Conservation (phyloP, 2,797 vertebrate genomes). For the Crocidura indochinensis region DNA sequence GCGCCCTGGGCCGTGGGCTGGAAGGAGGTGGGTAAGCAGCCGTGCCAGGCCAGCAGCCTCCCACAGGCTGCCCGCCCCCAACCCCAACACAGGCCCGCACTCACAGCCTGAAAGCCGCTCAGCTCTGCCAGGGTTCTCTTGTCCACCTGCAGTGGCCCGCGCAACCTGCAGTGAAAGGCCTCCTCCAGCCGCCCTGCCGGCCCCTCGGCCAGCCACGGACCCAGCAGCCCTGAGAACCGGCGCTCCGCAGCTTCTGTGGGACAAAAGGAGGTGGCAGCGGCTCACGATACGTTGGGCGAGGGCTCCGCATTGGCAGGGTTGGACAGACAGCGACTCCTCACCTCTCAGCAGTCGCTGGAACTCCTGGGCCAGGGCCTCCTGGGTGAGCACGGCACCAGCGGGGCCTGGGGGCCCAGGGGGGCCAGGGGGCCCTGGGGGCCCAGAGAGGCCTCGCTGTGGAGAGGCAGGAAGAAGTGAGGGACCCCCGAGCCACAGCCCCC, state of each 20-base stretch:
- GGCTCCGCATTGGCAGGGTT: too few species aligned
- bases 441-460: constrained; percentile 94
- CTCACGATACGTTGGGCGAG: too few species aligned
- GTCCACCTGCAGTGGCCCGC: constrained; percentile 94
- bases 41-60: too few species aligned
- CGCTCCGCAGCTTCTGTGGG: constrained; percentile 93
- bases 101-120: constrained; percentile 97
- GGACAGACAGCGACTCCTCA: constrained; percentile 77
- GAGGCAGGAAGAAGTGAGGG: neutral
- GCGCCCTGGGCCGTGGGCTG: constrained; percentile 97
- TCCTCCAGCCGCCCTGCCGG: constrained; percentile 91
- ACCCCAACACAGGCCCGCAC: constrained; percentile 66
- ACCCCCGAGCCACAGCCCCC: neutral
- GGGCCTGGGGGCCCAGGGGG: constrained; percentile 94
- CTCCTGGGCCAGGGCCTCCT: constrained; percentile 94
- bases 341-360: constrained; percentile 97
- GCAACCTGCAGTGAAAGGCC: constrained; percentile 96
- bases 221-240: constrained; percentile 88
- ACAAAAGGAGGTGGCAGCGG: too few species aligned
- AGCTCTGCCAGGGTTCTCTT: constrained; percentile 97
- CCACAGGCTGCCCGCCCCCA: too few species aligned
- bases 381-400: constrained; percentile 94
- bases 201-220: constrained; percentile 88
- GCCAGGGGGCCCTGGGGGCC: constrained; percentile 96
- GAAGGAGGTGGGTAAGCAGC: constrained; percentile 1